Base-by-base conservation (phyloP, 2,113 vertebrate genomes). In the Polyodon spathula region DNA sequence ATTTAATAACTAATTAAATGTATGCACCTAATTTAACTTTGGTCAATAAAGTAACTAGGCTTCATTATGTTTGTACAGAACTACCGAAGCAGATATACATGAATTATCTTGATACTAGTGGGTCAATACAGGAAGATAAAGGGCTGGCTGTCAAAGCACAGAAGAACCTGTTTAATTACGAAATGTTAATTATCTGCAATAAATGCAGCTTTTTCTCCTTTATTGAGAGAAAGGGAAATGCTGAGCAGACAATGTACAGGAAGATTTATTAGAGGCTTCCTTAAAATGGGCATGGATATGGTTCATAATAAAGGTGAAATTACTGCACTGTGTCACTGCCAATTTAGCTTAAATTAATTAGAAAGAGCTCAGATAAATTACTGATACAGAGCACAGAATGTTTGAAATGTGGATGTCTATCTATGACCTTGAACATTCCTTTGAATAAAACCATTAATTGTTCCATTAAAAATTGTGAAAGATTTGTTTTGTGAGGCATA, bases 51-150 rank as follows among this genome's bases (percentile, higher is more conserved):
- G 52, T 70, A 68, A 66, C 71, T 12, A 8, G 3, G 69, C 78
- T 73, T 68, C 12, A 59, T 70, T 68, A 46, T 61, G 61, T 73
- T 75, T 73, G 50, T 66, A 48, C 40, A 63, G 44, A 76, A 17
- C 16, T 68, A 53, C 61, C 70, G 51, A 69, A 65, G 57, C 48
- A 76, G 71, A 80, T 76, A 72, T 42, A 67, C 73, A 68, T 75
- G 72, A 37, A 64, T 1, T 71, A 41, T 44, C 9, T 56, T 40
- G 66, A 17, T 63, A 57, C 11, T 39, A 39, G 40, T 52, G 58
- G 51, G 70, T 75, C 70, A 73, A 40, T 71, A 11, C 53, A 65
- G 44, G 40, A 54, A 44, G 58, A 71, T 63, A 63, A 71, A 67
- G 27, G 50, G 11, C 15, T 54, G 39, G 43, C 63, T 7, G 54